A percentile compares a stretch with the other conserved stretches of the same genome.
Conservation (phyloP, 2,113 vertebrate species). For the Cygnus atratus region DNA sequence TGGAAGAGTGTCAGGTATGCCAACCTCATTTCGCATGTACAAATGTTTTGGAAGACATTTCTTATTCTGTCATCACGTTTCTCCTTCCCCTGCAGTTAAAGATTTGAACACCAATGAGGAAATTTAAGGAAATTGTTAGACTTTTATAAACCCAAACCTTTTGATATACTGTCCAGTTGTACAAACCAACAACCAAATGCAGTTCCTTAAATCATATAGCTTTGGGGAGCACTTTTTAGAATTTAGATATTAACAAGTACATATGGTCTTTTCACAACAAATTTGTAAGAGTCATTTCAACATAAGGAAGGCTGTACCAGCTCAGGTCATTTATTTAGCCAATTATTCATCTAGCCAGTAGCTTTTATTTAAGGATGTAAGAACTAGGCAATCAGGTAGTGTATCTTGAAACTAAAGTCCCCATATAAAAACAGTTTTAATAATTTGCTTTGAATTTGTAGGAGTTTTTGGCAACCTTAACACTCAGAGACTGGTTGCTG, state of each 20-base stretch:
- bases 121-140: background rate
- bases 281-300: background rate
- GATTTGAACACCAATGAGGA: background rate
- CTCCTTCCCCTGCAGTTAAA: background rate
- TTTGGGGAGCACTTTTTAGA: background rate
- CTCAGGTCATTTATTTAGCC: background rate
- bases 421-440: background rate
- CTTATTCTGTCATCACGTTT: background rate
- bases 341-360: background rate
- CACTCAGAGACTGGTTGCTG: background rate
- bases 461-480: background rate
- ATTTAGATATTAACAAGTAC: background rate
- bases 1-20: background rate
- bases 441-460: background rate
- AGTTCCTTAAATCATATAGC: background rate
- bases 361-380: background rate
- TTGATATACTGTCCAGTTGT: background rate
- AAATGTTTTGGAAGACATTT: background rate
- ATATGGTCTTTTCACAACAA: background rate
- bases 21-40: background rate
- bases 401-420: background rate
- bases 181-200: background rate
- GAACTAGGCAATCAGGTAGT: background rate
- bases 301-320: background rate
- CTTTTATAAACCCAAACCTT: background rate